Percentiles rank a stretch among this genome's conserved stretches.
phyloP scores from a whole-genome alignment of 2,113 vertebrate species.

The Saimiri boliviensis region DNA sequence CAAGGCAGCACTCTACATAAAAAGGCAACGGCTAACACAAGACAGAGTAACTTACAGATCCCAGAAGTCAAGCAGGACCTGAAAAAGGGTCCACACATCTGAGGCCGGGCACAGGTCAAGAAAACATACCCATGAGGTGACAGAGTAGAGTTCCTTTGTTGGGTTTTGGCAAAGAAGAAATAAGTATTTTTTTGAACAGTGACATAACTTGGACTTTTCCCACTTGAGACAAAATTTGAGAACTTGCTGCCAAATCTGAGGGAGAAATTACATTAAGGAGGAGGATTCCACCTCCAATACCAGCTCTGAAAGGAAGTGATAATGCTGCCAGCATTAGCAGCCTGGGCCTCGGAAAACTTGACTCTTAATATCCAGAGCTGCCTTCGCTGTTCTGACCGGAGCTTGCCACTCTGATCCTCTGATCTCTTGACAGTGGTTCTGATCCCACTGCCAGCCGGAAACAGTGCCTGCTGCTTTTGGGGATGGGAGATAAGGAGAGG shows the following conservation, averaged over 20 bases:
- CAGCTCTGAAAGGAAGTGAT: background rate
- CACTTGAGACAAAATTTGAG: background rate
- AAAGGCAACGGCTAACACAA: slow-evolving; percentile 16
- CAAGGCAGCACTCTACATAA: background rate
- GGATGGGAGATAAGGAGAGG: background rate
- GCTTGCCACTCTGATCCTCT: background rate
- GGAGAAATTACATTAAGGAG: background rate
- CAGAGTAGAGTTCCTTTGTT: background rate
- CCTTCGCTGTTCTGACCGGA: background rate
- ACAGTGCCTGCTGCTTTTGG: background rate
- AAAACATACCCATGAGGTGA: background rate
- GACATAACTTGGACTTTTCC: background rate
- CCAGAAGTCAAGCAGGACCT: background rate
- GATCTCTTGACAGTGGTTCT: background rate
- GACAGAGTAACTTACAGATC: background rate
- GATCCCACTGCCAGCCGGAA: background rate
- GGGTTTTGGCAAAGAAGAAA: slow-evolving; percentile 14
- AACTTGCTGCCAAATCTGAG: background rate
- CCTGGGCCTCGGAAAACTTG: background rate
- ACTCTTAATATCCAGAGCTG: background rate
- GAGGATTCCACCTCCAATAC: too few species aligned
- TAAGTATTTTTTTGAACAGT: background rate
- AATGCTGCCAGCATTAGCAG: background rate
- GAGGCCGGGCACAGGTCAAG: background rate
- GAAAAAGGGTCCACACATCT: background rate